Percentiles rank a stretch among this genome's conserved stretches.
Conservation (phyloP, 2,113 vertebrate genomes). For the Dinomys branickii region DNA sequence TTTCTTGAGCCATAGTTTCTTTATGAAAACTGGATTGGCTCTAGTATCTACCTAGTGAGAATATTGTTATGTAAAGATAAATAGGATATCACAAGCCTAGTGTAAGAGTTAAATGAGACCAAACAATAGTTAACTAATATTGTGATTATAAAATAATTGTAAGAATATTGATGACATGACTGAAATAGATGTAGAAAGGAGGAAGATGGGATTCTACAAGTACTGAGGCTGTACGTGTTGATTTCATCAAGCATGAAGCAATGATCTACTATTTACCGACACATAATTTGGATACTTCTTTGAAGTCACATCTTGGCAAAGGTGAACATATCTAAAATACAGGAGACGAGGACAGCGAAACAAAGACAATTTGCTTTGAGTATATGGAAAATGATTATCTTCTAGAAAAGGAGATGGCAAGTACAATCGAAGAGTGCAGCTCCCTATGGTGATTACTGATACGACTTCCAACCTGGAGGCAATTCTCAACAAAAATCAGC, state of each 20-base stretch:
- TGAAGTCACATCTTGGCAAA: neutral
- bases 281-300: neutral
- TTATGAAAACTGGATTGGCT: neutral
- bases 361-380: conserved; percentile 3
- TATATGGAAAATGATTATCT: neutral
- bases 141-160: neutral
- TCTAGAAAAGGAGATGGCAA: neutral
- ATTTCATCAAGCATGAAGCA: neutral
- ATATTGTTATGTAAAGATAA: neutral
- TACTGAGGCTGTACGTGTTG: neutral
- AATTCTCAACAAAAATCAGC: conserved; percentile 51
- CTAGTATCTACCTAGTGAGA: neutral
- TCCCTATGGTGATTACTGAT: conserved; percentile 55
- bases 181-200: neutral
- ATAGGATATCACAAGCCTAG: neutral
- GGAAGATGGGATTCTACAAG: neutral
- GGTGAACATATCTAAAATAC: neutral
- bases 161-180: neutral
- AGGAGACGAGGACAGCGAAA: neutral
- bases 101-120: neutral
- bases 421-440: conserved; percentile 5
- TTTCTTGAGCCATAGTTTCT: neutral
- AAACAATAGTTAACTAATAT: neutral
- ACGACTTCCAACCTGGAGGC: conserved; percentile 57
- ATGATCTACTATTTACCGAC: neutral